Conservation (phyloP, 2,797 vertebrate species). For the Leuciscus waleckii region DNA sequence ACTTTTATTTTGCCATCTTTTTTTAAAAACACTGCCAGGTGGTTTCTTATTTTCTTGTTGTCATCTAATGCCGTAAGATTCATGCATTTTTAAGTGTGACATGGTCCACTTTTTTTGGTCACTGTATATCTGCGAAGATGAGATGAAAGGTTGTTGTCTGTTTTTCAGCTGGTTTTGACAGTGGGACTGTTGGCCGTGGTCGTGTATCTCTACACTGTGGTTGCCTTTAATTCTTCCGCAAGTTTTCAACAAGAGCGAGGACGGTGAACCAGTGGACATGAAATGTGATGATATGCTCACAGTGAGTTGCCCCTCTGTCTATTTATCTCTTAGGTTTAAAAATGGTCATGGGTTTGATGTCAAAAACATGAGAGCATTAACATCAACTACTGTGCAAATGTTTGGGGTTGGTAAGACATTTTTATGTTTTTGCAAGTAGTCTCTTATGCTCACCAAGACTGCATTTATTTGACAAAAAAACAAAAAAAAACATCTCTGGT, state of each 20-base stretch:
- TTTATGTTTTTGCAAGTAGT: neutral
- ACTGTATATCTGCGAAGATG: conserved; percentile 42
- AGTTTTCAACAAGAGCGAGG: conserved; percentile 79
- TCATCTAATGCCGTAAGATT: conserved; percentile 5
- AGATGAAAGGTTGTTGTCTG: conserved; percentile 13
- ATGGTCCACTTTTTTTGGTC: conserved; percentile 35
- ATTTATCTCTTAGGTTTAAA: neutral
- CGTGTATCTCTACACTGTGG: conserved; percentile 82
- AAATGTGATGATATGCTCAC: conserved; percentile 83
- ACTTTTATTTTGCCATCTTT: no score
- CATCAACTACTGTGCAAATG: neutral
- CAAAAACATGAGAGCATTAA: neutral
- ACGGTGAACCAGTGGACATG: conserved; percentile 74
- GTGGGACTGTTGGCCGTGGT: conserved; percentile 79
- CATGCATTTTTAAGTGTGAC: conserved; percentile 25
- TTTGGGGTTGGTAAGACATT: neutral
- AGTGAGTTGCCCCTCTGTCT: conserved; percentile 65
- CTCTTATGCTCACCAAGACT: neutral
- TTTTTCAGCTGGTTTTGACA: conserved; percentile 74
- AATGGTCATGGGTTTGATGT: neutral
- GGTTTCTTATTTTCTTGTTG: neutral
- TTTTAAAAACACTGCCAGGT: neutral
- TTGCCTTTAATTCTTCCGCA: conserved; percentile 84
- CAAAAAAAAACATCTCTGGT: neutral
- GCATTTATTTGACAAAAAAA: neutral